Evolutionary conservation across 2,888 invertebrate species (phyloP).

Genomic region (Hemithea aestivaria): DNA sequence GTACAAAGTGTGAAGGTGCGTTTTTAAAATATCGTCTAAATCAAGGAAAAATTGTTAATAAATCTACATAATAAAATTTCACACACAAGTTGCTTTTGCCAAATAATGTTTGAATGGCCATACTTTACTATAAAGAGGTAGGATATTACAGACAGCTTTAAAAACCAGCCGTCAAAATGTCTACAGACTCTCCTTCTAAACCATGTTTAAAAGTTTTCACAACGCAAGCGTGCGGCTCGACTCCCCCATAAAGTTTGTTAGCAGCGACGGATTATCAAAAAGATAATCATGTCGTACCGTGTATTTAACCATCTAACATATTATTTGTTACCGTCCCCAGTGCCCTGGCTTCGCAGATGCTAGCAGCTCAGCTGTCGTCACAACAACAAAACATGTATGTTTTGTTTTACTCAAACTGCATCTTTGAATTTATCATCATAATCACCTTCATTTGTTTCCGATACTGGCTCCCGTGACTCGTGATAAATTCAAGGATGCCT

Average conservation of each 20-base stretch:
- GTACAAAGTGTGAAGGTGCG: too few relatives aligned
- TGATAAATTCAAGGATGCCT: conserved; percentile 66
- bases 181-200: background rate
- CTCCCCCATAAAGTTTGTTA: conserved; percentile 20
- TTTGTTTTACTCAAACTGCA: conserved; percentile 65
- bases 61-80: too few relatives aligned
- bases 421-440: conserved; percentile 50
- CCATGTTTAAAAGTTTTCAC: background rate
- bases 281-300: conserved; percentile 19
- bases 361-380: conserved; percentile 94
- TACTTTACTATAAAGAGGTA: too few relatives aligned
- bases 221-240: conserved; percentile 59
- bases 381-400: conserved; percentile 96
- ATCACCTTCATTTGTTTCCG: background rate
- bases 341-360: conserved; percentile 98
- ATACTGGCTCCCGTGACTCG: too few relatives aligned
- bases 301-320: conserved; percentile 72
- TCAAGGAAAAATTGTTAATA: too few relatives aligned
- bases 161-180: too few relatives aligned
- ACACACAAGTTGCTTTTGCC: too few relatives aligned
- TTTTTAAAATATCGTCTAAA: too few relatives aligned
- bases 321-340: conserved; percentile 86
- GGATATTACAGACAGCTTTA: too few relatives aligned
- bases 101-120: too few relatives aligned
- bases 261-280: conserved; percentile 10